Conservation (phyloP, 2,888 invertebrate genomes). For the Sarcophaga carnaria region DNA sequence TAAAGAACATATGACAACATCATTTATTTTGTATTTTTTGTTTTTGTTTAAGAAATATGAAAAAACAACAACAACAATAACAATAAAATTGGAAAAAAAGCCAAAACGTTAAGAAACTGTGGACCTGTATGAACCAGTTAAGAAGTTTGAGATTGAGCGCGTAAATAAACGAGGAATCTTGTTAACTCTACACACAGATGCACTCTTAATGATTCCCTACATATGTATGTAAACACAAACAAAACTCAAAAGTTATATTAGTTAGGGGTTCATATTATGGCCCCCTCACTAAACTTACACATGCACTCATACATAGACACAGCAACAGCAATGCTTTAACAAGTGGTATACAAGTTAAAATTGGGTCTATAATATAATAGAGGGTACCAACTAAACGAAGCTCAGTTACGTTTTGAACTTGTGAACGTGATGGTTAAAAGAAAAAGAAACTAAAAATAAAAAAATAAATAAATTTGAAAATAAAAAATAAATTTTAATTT, state of each 20-base stretch:
- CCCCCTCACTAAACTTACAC: neutral
- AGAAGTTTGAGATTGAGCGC: slow-evolving; percentile 23
- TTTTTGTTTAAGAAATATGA: neutral
- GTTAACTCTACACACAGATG: neutral
- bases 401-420: slow-evolving; percentile 65
- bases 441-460: neutral
- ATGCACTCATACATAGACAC: neutral
- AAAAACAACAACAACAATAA: neutral
- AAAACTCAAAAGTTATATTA: slow-evolving; percentile 14
- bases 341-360: slow-evolving; percentile 18
- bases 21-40: neutral
- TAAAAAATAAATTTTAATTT: neutral
- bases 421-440: slow-evolving; percentile 41
- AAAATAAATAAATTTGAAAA: neutral
- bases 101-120: no score
- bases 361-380: slow-evolving; percentile 61
- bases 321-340: no score
- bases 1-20: neutral
- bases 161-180: slow-evolving; percentile 31
- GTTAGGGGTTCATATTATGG: neutral
- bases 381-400: slow-evolving; percentile 49
- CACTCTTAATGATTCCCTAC: neutral
- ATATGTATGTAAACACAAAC: neutral
- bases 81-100: no score
- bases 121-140: slow-evolving; percentile 17